Evolutionary conservation across 2,888 invertebrate species (phyloP).

Genomic region (Drosophila kanekoi): DNA sequence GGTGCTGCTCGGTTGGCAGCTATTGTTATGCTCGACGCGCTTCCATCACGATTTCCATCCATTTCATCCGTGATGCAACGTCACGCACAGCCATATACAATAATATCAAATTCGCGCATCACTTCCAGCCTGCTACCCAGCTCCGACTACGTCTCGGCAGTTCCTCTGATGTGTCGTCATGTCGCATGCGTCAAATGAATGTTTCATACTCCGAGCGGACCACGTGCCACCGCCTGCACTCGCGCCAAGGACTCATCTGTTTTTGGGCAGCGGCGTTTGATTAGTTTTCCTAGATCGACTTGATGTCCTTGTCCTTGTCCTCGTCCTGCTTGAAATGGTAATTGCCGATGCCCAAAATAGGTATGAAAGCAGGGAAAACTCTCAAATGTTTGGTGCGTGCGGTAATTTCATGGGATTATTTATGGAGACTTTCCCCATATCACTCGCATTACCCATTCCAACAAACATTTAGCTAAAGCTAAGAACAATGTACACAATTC

Average conservation of each 20-base stretch:
- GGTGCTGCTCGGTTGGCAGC: conserved; percentile 11
- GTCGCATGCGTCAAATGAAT: conserved; percentile 77
- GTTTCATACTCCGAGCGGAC: conserved; percentile 65
- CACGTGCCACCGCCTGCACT: conserved; percentile 28
- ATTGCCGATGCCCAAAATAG: conserved; percentile 46
- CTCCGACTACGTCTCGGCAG: conserved; percentile 1
- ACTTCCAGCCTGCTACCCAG: conserved; percentile 19
- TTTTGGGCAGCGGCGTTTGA: conserved; percentile 65
- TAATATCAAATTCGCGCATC: conserved; percentile 66
- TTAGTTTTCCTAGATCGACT: conserved; percentile 73
- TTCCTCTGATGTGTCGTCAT: conserved; percentile 57
- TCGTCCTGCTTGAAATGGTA: conserved; percentile 29
- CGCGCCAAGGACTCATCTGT: conserved; percentile 67
- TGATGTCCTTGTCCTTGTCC: conserved; percentile 24
- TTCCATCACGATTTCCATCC: conserved; percentile 72
- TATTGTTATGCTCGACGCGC: conserved; percentile 75
- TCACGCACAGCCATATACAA: conserved; percentile 83
- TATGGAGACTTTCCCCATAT: conserved; percentile 55
- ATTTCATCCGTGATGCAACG: conserved; percentile 67
- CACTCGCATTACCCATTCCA: conserved; percentile 34
- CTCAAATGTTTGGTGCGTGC: conserved; percentile 58
- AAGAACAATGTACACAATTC: neutral
- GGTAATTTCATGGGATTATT: conserved; percentile 70
- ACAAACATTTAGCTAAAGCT: neutral
- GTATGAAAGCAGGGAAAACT: conserved; percentile 12